phyloP scores from a whole-genome alignment of 2,888 invertebrate species.

The Melieria crassipennis region DNA sequence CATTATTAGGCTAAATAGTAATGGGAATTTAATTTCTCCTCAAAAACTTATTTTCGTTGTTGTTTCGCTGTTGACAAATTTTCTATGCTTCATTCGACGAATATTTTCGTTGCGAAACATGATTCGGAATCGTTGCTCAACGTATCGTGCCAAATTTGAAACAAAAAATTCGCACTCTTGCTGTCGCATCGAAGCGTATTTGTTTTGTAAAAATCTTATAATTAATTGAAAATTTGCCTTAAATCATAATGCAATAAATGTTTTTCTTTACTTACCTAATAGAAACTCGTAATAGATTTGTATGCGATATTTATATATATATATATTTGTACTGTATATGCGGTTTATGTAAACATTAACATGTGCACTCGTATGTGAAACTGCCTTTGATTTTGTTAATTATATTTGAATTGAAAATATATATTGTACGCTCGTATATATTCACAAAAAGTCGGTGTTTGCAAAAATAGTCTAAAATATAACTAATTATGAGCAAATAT shows the following conservation, averaged over 20 bases:
- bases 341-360: background rate
- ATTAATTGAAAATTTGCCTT: conserved; percentile 1
- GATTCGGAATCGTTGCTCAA: conserved; percentile 43
- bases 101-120: background rate
- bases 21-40: background rate
- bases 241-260: background rate
- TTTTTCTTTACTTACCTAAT: background rate
- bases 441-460: conserved; percentile 18
- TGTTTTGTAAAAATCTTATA: conserved; percentile 4
- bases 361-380: background rate
- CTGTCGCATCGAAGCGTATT: background rate
- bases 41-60: conserved; percentile 21
- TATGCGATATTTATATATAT: background rate
- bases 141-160: conserved; percentile 49
- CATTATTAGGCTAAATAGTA: background rate
- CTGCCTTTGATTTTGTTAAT: background rate
- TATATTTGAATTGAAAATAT: no score
- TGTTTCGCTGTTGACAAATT: conserved; percentile 24
- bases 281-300: background rate
- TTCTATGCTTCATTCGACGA: no score
- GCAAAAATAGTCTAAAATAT: no score
- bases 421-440: conserved; percentile 7
- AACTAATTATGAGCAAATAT: no score
- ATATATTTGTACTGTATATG: background rate
- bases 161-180: conserved; percentile 5